Base-by-base conservation (phyloP, 2,888 invertebrate genomes). In the Hirtodrosophila alboralis region DNA sequence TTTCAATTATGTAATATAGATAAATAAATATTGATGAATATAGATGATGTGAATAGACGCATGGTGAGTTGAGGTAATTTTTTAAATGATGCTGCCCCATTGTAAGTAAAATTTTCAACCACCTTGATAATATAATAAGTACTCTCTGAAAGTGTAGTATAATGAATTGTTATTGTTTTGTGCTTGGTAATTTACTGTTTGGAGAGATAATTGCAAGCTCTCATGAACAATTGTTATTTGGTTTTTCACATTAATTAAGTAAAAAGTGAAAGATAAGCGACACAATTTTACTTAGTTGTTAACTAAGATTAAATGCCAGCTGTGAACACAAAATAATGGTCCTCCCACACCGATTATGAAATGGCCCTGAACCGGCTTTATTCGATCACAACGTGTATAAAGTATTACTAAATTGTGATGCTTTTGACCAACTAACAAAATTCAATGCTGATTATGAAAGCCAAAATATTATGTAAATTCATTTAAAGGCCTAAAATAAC, bases 381-480 rank as follows among this genome's bases (percentile, higher is more conserved):
- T 52, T 16, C 5, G 18, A 36, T 38, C 7, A 10, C 9, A 27
- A 16, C 21, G 23, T 5, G 23, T 26, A 31, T 65, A 21, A 45
- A 7, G 23, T 26, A 31, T 65, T 26, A 45, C 27, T 30, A 38
- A 41, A 47, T 33, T 51, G 40, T 44, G 38, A 48, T 9, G 33
- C 33, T 36, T 13, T 10, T 31, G 36, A 27, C 37, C 36, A 43
- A 31, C 14, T 31, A 8, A n/a, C 21, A 5, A 43, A 37, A 6
- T 23, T 13, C 10, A 26, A 40, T 53, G 44, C 33, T 45, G 27
- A 52, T 26, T 31, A 44, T 27, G 13, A 12, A 18, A 21, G 8
- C 43, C 6, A 30, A 61, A 61, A 52, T 51, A 10, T 9, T 61
- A 61, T 61, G 61, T 23, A 33, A 69, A 67, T 67, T 31, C 10